Conservation (phyloP, 2,888 invertebrate genomes). For the Ormia ochracea region DNA sequence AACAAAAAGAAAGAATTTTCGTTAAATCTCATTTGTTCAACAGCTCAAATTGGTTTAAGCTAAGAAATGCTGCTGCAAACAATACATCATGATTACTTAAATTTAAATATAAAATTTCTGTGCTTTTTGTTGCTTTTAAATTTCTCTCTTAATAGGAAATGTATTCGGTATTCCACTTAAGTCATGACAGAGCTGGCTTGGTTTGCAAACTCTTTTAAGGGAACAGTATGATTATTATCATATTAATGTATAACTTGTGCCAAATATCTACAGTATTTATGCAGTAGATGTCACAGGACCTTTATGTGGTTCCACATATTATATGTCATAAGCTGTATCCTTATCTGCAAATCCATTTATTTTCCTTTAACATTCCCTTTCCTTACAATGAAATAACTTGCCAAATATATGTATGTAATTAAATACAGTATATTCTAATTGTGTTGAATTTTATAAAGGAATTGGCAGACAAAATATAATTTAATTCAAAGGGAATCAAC, state of each 20-base stretch:
- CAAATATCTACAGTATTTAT: no score
- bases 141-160: constrained; percentile 39
- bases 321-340: constrained; percentile 11
- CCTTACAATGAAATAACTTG: background rate
- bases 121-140: background rate
- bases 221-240: background rate
- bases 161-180: constrained; percentile 35
- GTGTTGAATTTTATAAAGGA: background rate
- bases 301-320: no score
- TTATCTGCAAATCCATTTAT: constrained; percentile 28
- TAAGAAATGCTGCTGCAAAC: background rate
- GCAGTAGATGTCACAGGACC: no score
- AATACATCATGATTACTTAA: background rate
- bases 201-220: background rate
- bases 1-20: background rate
- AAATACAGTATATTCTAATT: constrained; percentile 6
- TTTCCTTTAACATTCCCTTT: constrained; percentile 1
- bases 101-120: background rate
- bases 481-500: background rate
- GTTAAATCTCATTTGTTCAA: background rate
- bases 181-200: constrained; percentile 32
- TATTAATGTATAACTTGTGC: no score
- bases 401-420: constrained; percentile 18
- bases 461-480: background rate
- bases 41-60: background rate